Conservation (phyloP, 2,797 vertebrate genomes). For the Sebastes nivosus region DNA sequence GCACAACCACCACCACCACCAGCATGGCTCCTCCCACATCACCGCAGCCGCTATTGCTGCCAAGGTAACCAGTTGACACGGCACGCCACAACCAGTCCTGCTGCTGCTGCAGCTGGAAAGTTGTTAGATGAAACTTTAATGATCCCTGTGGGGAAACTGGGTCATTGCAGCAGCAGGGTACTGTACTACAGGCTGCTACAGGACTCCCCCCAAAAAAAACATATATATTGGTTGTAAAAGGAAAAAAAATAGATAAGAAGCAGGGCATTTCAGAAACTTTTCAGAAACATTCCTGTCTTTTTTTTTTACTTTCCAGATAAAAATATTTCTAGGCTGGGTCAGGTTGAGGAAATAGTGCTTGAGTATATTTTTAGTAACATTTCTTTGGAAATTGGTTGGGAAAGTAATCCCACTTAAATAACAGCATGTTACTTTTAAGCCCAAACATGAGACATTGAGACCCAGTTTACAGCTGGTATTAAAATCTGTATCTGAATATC, state of each 20-base stretch:
- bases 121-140: slow-evolving; percentile 53
- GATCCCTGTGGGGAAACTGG: slow-evolving; percentile 48
- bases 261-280: background rate
- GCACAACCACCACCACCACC: slow-evolving; percentile 85
- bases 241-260: background rate
- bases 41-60: slow-evolving; percentile 96
- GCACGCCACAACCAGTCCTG: background rate
- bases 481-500: background rate
- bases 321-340: background rate
- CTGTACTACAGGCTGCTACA: slow-evolving; percentile 17
- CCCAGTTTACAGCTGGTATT: background rate
- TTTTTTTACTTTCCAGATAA: background rate
- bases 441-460: background rate
- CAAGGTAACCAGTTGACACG: slow-evolving; percentile 83
- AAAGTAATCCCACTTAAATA: background rate
- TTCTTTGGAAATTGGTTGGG: background rate
- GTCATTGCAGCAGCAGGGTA: slow-evolving; percentile 42
- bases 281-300: background rate
- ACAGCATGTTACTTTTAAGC: background rate
- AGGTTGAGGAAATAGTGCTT: background rate
- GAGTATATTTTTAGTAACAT: background rate
- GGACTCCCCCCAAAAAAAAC: background rate
- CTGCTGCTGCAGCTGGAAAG: slow-evolving; percentile 12
- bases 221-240: background rate
- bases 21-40: slow-evolving; percentile 86